These are phyloP conservation scores for Eilema griseolum DNA, from an alignment of 2,888 invertebrate genomes.

Conservation along the genomic window DNA sequence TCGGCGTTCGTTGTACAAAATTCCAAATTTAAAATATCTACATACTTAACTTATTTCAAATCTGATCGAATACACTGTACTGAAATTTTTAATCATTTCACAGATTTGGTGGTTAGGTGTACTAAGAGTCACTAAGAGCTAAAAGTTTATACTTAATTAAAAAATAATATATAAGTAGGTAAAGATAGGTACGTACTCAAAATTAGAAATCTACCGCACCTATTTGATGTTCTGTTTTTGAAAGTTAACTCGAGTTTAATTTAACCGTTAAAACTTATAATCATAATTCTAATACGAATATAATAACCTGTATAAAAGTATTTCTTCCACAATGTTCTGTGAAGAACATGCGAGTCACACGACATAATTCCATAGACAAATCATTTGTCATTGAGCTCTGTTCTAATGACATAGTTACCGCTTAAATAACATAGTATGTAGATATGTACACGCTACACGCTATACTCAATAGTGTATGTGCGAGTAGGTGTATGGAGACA, in stretches of 20 bases:
- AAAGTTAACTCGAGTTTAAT: background rate
- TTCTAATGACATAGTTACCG: constrained; percentile 28
- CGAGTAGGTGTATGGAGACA: background rate
- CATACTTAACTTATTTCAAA: background rate
- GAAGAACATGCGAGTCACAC: constrained; percentile 23
- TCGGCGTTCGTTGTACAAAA: background rate
- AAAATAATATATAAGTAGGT: background rate
- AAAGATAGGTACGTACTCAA: background rate
- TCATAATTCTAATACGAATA: constrained; percentile 14
- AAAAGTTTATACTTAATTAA: no score
- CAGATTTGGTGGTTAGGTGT: no score
- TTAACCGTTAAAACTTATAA: constrained; percentile 2
- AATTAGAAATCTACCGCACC: background rate
- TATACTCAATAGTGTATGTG: background rate
- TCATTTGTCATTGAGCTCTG: constrained; percentile 37
- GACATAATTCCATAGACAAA: constrained; percentile 23
- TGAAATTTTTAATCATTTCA: background rate
- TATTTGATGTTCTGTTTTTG: background rate
- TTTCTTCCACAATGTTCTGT: constrained; percentile 10
- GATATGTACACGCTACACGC: background rate
- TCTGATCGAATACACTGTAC: background rate
- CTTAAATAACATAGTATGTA: background rate
- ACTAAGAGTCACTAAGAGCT: no score
- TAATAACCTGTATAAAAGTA: constrained; percentile 10
- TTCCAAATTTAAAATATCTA: background rate